These are phyloP conservation scores for Parazoanthus darwini DNA, from an alignment of 92 coral and sea anemone genomes.

Conservation along the genomic window DNA sequence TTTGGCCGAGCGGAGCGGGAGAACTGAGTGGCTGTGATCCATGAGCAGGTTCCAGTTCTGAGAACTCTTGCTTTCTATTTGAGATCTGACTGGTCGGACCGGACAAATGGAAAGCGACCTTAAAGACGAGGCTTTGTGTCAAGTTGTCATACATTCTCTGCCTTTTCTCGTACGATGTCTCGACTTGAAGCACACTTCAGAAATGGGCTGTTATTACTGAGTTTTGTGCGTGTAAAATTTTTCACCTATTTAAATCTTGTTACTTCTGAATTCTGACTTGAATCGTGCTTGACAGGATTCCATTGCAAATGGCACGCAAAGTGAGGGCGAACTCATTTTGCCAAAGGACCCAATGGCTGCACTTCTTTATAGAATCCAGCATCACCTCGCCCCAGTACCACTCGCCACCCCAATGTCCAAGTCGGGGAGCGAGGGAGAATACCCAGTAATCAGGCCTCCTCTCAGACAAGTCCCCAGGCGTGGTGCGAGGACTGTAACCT, in stretches of 20 bases:
- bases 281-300: constrained; percentile 61
- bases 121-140: no score
- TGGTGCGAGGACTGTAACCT: constrained; percentile 29
- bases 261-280: background rate
- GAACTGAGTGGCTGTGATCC: no score
- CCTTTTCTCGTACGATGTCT: no score
- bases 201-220: background rate
- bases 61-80: no score
- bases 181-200: background rate
- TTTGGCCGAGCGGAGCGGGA: no score
- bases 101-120: no score
- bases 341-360: constrained; percentile 75
- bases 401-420: background rate
- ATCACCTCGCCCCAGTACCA: constrained; percentile 46
- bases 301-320: constrained; percentile 64
- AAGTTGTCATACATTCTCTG: no score
- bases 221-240: no score
- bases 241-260: no score
- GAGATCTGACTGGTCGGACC: no score
- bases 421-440: constrained; percentile 31
- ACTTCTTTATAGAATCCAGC: constrained; percentile 49
- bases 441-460: constrained; percentile 22
- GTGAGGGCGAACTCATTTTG: constrained; percentile 77
- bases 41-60: no score
- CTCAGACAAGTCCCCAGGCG: constrained; percentile 34